Evolutionary conservation across 64 coral and sea anemone genomes (phyloP).

Genomic region (Catalaphyllia jardinei): DNA sequence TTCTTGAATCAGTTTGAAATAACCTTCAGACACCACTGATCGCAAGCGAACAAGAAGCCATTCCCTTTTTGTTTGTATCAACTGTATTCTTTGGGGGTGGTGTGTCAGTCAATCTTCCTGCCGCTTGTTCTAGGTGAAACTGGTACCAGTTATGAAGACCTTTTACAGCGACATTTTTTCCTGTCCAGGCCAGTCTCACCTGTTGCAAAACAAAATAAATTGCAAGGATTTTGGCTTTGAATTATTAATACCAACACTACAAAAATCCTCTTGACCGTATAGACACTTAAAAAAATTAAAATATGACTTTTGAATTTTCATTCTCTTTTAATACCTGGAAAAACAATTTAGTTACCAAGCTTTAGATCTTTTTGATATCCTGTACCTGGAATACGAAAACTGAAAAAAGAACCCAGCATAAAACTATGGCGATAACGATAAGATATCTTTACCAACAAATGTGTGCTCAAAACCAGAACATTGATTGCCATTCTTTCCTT

Average conservation of each 20-base stretch:
- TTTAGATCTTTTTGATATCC: too few species aligned
- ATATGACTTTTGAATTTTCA: too few species aligned
- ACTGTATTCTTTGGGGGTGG: neutral
- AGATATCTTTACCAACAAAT: conserved; percentile 4
- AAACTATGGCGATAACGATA: neutral
- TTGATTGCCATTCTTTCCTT: neutral
- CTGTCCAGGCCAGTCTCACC: neutral
- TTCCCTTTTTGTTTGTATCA: conserved; percentile 1
- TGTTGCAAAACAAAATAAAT: neutral
- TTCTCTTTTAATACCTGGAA: too few species aligned
- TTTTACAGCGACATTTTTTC: neutral
- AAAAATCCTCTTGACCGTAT: too few species aligned
- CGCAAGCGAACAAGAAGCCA: neutral
- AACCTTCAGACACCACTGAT: neutral
- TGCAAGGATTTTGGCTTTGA: neutral
- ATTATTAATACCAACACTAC: neutral
- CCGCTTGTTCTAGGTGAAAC: neutral
- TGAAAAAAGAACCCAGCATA: too few species aligned
- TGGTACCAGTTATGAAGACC: conserved; percentile 28
- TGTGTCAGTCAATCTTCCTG: neutral
- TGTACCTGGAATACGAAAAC: too few species aligned
- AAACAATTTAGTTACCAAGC: too few species aligned
- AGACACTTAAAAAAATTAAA: neutral
- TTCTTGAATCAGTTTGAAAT: too few species aligned
- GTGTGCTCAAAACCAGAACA: conserved; percentile 22